Evolutionary conservation across 2,888 invertebrate species (phyloP).

Genomic region (Limnephilus auricula): DNA sequence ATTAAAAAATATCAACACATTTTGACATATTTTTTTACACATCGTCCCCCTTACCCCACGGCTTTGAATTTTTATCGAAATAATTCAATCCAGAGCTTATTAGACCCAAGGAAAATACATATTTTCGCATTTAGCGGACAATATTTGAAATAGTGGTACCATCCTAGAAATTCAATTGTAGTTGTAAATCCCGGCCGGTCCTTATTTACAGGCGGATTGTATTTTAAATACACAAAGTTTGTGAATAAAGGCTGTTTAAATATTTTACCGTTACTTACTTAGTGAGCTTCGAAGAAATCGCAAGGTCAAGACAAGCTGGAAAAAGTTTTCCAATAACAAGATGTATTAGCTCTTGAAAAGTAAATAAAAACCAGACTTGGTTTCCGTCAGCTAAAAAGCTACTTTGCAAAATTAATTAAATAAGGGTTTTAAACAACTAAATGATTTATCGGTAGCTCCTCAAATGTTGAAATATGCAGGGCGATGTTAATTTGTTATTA

Average conservation of each 20-base stretch:
- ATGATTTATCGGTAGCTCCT: neutral
- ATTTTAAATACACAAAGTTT: neutral
- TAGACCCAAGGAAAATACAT: no score
- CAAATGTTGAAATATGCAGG: neutral
- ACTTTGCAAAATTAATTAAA: no score
- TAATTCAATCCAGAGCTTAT: no score
- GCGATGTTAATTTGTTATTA: neutral
- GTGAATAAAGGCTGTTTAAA: neutral
- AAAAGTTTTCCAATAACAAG: neutral
- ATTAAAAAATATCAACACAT: no score
- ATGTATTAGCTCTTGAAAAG: neutral
- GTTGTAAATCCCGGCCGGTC: no score
- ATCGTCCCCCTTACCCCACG: no score
- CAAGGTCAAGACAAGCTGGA: neutral
- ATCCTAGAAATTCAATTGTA: no score
- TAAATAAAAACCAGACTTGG: neutral
- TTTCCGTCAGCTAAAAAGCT: neutral
- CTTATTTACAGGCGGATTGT: neutral
- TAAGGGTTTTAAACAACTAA: neutral
- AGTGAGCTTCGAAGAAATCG: neutral
- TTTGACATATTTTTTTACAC: no score
- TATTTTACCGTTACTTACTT: neutral
- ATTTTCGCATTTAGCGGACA: no score
- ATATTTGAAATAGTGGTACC: no score
- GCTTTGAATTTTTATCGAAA: no score